Evolutionary conservation across 30 jellyfish, hydroid and myxozoan species (phyloP), one percentile per base, ranked within the genome.

Genomic region (Hydra vulgaris): DNA sequence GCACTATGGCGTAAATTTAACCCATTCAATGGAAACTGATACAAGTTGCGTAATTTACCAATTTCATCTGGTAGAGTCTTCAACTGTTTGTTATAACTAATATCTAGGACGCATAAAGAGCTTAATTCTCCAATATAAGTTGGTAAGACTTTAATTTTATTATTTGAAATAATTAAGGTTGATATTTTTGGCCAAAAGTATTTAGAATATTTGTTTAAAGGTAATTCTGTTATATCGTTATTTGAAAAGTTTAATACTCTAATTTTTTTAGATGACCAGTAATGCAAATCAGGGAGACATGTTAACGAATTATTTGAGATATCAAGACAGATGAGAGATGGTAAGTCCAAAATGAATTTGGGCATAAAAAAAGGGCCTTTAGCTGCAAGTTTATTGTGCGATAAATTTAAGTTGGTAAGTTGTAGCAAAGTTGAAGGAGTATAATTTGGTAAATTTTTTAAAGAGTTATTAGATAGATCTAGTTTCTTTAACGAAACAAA

Each of bases 301-400:
- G 88, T 86, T 1, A 92, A 81, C 22, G 73, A 77, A 84, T 92
- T 92, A 70, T 92, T 82, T n/a, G 95, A 84, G 17, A 92, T 77
- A 72, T 92, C 96, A 12, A 92, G 74, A 25, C 66, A 26, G 20
- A 73, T 53, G 1, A 92, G 85, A 24, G 66, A 25, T 25, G 89
- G 95, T 73, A 92, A 76, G 53, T 76, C 84, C 18, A 92, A 84
- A 54, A 81, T 82, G 24, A 87, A 79, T 70, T 71, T 70, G 18
- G 98, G 98, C 0, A 92, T 88, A 25, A 72, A 78, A 81, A 84
- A 92, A 1, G 98, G 98, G 0, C 87, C 84, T 73, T 86, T 73
- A 16, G 76, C 95, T 25, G 74, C 71, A 1, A 92, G 88, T 21
- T 72, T 27, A 79, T 92, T 92, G 80, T 83, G 95, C 15, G 96